Evolutionary conservation across 23 tunicate species (phyloP), one percentile per base, ranked within the genome.

Genomic region (Clavelina lepadiformis): DNA sequence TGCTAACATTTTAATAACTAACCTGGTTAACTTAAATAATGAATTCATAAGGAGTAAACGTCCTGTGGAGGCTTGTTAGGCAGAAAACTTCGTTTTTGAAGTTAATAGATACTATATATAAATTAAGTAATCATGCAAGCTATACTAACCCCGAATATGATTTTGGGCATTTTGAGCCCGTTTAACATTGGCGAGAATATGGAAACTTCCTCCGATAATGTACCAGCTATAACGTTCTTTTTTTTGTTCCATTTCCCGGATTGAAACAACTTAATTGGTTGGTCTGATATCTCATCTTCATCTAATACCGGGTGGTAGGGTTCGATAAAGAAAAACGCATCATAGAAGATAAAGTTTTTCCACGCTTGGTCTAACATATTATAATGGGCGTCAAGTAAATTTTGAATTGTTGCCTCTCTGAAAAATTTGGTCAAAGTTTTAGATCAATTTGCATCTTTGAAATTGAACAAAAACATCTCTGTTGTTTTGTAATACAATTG

Each of bases 301-400:
- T 58, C 64, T 28, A 58, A 58, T 24, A 58, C 32, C 5, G 64
- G 64, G n/a, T 38, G 64, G 35, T 58, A 58, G 11, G 35, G 64
- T 28, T 58, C n/a, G n/a, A n/a, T n/a, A n/a, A n/a, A n/a, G n/a
- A n/a, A n/a, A n/a, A n/a, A n/a, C n/a, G n/a, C n/a, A n/a, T n/a
- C n/a, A n/a, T n/a, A n/a, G n/a, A n/a, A n/a, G n/a, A n/a, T n/a
- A n/a, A n/a, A n/a, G n/a, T n/a, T n/a, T n/a, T n/a, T n/a, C n/a
- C n/a, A n/a, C n/a, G n/a, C n/a, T n/a, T n/a, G n/a, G n/a, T n/a
- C n/a, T n/a, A n/a, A n/a, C n/a, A n/a, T n/a, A n/a, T n/a, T n/a
- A n/a, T n/a, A n/a, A n/a, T n/a, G n/a, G n/a, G n/a, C n/a, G n/a
- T n/a, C n/a, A n/a, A n/a, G n/a, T n/a, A n/a, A n/a, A n/a, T n/a